These are phyloP conservation scores for Pungitius pungitius DNA, from an alignment of 2,113 vertebrate genomes.

Conservation along the genomic window DNA sequence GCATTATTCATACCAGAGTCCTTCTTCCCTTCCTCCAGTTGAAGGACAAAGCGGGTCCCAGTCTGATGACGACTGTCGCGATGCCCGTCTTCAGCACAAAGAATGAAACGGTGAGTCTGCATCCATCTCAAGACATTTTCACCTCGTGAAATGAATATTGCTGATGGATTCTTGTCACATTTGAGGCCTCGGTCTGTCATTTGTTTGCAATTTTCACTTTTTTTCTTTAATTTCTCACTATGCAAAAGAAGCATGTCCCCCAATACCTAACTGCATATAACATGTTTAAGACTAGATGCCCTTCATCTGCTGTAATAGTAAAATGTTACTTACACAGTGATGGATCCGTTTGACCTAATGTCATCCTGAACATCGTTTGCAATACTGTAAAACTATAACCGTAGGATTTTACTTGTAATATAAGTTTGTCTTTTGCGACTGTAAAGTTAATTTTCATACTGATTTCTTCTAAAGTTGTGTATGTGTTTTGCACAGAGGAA, in stretches of 20 bases:
- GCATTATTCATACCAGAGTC: neutral
- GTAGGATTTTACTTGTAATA: neutral
- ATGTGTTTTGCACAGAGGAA: constrained; percentile 84
- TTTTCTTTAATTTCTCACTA: neutral
- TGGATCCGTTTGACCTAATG: neutral
- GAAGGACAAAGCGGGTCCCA: constrained; percentile 85
- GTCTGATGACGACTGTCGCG: constrained; percentile 96
- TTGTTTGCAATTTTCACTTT: neutral
- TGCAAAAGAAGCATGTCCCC: too few relatives aligned
- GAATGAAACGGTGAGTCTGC: constrained; percentile 90
- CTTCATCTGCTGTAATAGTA: neutral
- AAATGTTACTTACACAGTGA: neutral
- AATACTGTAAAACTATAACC: neutral
- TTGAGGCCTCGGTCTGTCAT: neutral
- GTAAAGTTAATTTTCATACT: neutral
- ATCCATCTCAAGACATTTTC: neutral
- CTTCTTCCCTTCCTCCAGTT: constrained; percentile 78
- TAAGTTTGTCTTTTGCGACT: neutral
- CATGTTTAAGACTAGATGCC: neutral
- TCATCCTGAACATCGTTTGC: too few relatives aligned
- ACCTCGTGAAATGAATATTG: neutral
- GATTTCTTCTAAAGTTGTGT: constrained; percentile 37
- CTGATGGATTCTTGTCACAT: neutral
- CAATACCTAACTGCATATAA: neutral
- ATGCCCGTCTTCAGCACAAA: constrained; percentile 99